Evolutionary conservation across 2,113 vertebrate species (phyloP), one percentile per base, ranked within the genome.

Genomic region (Anoplopoma fimbria): DNA sequence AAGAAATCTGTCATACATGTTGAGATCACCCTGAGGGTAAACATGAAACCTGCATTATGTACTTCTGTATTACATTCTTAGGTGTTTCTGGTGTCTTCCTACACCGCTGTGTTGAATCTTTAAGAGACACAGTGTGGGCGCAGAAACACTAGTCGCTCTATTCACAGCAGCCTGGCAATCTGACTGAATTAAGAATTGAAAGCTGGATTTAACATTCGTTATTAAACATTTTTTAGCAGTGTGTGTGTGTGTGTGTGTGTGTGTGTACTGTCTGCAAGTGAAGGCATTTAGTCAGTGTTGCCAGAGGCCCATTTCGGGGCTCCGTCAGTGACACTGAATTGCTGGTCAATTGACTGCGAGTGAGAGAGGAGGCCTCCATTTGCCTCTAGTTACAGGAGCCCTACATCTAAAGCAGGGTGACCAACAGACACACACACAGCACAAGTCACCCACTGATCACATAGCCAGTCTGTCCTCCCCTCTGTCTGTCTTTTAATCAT

Each of bases 301-400:
- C n/a, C n/a, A 64, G 64, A 45, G 47, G 57, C 29, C 82, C 13
- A 38, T 57, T 75, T 21, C 4, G 14, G 3, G 45, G 55, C 45
- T 69, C 63, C 55, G 60, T 57, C 36, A 29, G 64, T 47, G 69
- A 73, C 53, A 81, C 27, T 68, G 62, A 47, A 68, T 45, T 19
- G 36, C 34, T 0, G 25, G 74, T 68, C 78, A 68, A 55, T 17
- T 68, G 73, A 77, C 72, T 81, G 73, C 68, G 72, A 81, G 57
- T 64, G 65, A 69, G 47, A 55, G 64, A 62, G 33, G 63, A 73
- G 45, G 62, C n/a, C 67, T 71, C 63, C 71, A 58, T 40, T 75
- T 1, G 47, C 47, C 71, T 70, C 58, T 2, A 38, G 70, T 69
- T 63, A 68, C 61, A 42, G 61, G 51, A 61, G 62, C 10, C 69